Evolutionary conservation across 2,797 vertebrate species (phyloP).

Genomic region (Phaenicophaeus curvirostris): DNA sequence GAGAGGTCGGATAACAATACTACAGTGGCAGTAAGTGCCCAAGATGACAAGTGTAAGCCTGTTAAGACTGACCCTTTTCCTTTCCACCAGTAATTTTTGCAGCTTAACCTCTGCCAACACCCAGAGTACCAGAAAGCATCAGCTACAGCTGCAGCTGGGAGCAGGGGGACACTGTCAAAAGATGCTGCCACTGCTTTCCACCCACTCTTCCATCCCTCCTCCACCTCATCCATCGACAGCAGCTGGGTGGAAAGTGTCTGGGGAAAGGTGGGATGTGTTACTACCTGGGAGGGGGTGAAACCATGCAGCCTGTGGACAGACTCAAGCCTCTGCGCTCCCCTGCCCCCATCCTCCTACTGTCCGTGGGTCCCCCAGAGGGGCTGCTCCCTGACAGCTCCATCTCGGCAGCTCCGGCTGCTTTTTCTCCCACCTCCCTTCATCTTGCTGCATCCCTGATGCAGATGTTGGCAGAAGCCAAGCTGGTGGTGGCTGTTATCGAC

Average conservation of each 20-base stretch:
- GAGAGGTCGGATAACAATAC: not conserved
- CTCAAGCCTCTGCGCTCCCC: not conserved
- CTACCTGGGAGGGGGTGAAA: not conserved
- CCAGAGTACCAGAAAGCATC: rapidly evolving
- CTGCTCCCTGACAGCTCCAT: no score
- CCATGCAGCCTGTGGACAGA: not conserved
- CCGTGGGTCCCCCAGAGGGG: no score
- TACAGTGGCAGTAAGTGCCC: not conserved
- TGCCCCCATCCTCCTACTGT: not conserved
- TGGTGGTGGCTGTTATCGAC: rapidly evolving
- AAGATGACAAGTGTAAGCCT: not conserved
- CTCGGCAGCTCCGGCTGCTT: no score
- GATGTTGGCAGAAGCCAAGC: no score
- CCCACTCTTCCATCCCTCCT: not conserved
- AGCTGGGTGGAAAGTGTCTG: not conserved
- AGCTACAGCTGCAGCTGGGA: not conserved
- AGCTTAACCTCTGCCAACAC: not conserved
- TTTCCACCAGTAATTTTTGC: not conserved
- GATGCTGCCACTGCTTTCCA: not conserved
- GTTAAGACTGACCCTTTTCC: not conserved
- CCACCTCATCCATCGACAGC: rapidly evolving
- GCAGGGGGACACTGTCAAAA: not conserved
- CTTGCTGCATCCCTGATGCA: no score
- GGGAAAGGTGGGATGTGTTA: not conserved
- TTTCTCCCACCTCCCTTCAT: no score